These are phyloP conservation scores for Hyposmocoma kahamanoa DNA, from an alignment of 1,140 invertebrate species.

Conservation along the genomic window DNA sequence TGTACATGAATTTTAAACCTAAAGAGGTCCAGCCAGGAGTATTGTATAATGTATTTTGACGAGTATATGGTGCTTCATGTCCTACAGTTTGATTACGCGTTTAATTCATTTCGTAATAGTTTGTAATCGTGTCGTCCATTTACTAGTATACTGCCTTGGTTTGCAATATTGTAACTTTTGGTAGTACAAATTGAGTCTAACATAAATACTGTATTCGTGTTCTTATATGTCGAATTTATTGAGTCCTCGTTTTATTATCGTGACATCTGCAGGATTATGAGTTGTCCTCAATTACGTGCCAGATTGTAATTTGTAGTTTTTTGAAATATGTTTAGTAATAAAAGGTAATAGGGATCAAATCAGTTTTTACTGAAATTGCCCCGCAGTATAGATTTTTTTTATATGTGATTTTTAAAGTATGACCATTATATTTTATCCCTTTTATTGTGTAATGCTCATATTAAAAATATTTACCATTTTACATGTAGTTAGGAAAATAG, in stretches of 20 bases:
- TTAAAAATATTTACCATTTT: conserved; percentile 67
- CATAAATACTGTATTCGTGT: conserved; percentile 7
- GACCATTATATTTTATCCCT: conserved; percentile 63
- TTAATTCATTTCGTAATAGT: conserved; percentile 13
- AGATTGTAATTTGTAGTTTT: conserved; percentile 66
- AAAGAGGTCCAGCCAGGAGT: conserved; percentile 17
- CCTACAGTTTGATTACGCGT: conserved; percentile 36
- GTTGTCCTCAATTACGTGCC: conserved; percentile 60
- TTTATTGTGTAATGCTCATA: conserved; percentile 67
- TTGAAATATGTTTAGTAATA: conserved; percentile 52
- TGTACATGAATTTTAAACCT: not conserved
- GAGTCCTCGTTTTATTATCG: conserved; percentile 20
- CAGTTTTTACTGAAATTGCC: conserved; percentile 34
- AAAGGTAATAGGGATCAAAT: conserved; percentile 44
- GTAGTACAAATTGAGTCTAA: conserved; percentile 42
- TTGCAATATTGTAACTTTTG: conserved; percentile 32
- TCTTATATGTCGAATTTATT: conserved; percentile 40
- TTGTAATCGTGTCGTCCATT: conserved; percentile 2
- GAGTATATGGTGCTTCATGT: conserved; percentile 58
- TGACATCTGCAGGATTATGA: conserved; percentile 31
- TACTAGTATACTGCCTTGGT: conserved; percentile 27
- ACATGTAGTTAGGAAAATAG: conserved; percentile 53
- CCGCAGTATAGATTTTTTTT: conserved; percentile 27
- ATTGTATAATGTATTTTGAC: conserved; percentile 29
- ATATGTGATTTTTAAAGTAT: conserved; percentile 58